These are phyloP conservation scores for Phataginus tetradactyla DNA, from an alignment of 2,797 vertebrate genomes.

Conservation along the genomic window DNA sequence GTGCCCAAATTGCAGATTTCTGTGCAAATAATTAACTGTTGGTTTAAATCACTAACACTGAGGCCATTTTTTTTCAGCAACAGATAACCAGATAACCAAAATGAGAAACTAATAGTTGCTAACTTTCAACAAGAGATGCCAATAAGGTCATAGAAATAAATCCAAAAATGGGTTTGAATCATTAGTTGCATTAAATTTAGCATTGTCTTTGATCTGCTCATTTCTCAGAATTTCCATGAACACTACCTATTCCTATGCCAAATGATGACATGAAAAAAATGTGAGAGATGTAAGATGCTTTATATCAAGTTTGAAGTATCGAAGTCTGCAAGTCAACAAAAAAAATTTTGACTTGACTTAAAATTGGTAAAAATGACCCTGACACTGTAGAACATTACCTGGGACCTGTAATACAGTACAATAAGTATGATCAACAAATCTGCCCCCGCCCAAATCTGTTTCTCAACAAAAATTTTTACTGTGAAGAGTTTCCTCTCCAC, in stretches of 20 bases:
- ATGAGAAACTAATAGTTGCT: not conserved
- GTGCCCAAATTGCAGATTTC: not conserved
- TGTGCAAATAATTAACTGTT: not conserved
- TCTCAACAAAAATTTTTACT: not conserved
- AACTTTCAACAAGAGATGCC: not conserved
- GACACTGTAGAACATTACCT: not conserved
- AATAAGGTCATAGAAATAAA: not conserved
- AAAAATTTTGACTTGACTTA: not conserved
- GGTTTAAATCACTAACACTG: not conserved
- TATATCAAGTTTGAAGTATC: not conserved
- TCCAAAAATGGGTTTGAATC: not conserved
- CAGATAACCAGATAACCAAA: not conserved
- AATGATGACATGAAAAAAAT: not conserved
- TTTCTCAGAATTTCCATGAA: not conserved
- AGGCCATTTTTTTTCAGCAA: not conserved
- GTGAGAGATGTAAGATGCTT: not conserved
- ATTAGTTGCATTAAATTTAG: not conserved
- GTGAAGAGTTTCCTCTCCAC: not conserved
- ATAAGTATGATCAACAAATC: not conserved
- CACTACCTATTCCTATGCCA: not conserved
- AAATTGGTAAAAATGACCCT: not conserved
- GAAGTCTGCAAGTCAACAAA: not conserved
- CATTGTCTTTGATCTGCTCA: not conserved
- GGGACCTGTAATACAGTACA: not conserved
- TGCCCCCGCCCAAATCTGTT: accelerated